phyloP scores from a whole-genome alignment of 2,888 invertebrate species.

The Drosophila anceps region DNA sequence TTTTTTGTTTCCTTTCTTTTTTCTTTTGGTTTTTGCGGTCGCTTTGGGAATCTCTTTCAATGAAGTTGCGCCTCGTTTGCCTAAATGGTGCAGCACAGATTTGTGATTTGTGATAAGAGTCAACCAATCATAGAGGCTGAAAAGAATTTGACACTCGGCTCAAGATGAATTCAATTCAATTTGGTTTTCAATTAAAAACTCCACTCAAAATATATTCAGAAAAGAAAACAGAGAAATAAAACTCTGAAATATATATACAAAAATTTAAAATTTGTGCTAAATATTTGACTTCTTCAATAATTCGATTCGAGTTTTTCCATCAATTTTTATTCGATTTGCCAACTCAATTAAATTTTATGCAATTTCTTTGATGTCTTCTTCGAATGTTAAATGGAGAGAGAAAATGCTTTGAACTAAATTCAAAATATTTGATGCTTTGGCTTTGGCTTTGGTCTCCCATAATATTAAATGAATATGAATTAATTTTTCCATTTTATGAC shows the following conservation, averaged over 20 bases:
- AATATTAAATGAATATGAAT: constrained; percentile 10
- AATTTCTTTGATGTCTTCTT: constrained; percentile 2
- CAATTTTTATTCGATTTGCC: constrained; percentile 1
- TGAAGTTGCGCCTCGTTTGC: constrained; percentile 32
- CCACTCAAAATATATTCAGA: neutral
- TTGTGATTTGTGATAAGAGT: constrained; percentile 45
- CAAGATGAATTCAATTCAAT: constrained; percentile 15
- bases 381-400: neutral
- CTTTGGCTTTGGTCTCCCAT: neutral
- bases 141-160: constrained; percentile 29
- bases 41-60: constrained; percentile 26
- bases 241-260: neutral
- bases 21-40: constrained; percentile 7
- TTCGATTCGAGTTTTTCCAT: neutral
- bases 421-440: neutral
- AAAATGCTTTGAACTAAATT: neutral
- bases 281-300: neutral
- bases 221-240: neutral
- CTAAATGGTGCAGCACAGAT: constrained; percentile 44
- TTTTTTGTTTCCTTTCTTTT: neutral
- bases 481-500: constrained; percentile 15
- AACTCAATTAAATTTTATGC: constrained; percentile 3
- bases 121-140: constrained; percentile 31
- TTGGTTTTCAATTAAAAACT: constrained; percentile 20
- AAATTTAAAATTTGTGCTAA: neutral